Conservation (phyloP, 2,113 vertebrate species). For the Onychorhynchus coronatus region DNA sequence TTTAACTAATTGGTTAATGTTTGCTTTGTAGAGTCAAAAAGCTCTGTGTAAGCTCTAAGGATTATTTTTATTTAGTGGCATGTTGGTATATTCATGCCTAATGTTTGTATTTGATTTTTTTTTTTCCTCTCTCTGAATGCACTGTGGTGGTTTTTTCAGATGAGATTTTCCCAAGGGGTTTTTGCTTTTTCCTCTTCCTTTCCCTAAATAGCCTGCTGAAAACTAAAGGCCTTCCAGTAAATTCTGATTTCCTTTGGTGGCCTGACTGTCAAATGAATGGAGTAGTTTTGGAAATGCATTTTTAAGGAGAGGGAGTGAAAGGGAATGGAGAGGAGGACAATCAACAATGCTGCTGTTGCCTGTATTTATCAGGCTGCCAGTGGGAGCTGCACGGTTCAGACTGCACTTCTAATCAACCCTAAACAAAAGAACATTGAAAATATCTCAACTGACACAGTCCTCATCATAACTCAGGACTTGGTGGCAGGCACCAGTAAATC, state of each 20-base stretch:
- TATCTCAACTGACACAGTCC: slow-evolving; percentile 3
- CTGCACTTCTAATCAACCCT: slow-evolving; percentile 28
- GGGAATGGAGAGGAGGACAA: background rate
- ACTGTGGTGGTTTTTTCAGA: background rate
- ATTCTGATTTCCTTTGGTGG: slow-evolving; percentile 33
- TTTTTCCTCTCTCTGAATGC: background rate
- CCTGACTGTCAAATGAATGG: slow-evolving; percentile 19
- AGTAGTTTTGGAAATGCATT: slow-evolving; percentile 39
- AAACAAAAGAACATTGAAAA: slow-evolving; percentile 56
- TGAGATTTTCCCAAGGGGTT: slow-evolving; percentile 18
- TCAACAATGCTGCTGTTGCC: background rate
- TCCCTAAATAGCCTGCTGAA: slow-evolving; percentile 11
- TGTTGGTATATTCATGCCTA: slow-evolving; percentile 10
- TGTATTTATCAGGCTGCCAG: slow-evolving; percentile 34
- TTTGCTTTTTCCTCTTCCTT: background rate
- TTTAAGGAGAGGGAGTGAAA: slow-evolving; percentile 45
- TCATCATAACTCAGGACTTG: background rate
- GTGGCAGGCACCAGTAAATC: slow-evolving; percentile 21
- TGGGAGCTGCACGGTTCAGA: slow-evolving; percentile 34
- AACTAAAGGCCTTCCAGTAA: slow-evolving; percentile 26
- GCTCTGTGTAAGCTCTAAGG: slow-evolving; percentile 21
- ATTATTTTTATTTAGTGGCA: slow-evolving; percentile 51
- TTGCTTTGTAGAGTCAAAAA: slow-evolving; percentile 56
- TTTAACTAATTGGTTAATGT: slow-evolving; percentile 59
- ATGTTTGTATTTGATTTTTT: slow-evolving; percentile 28